These are phyloP conservation scores for Ophonus ardosiacus DNA, from an alignment of 2,888 invertebrate genomes.

Conservation along the genomic window DNA sequence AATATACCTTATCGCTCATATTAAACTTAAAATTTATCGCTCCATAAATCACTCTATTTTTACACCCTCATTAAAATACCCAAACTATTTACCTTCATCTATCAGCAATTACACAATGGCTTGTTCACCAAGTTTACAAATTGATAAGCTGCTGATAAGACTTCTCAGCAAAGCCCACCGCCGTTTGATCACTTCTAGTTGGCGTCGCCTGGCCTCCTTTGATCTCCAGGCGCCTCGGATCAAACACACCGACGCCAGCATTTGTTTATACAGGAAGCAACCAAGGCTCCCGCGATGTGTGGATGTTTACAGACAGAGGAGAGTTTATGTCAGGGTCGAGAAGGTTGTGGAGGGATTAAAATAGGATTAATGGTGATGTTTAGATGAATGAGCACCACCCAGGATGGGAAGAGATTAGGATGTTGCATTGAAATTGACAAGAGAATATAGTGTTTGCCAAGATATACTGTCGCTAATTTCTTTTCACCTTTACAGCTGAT, in stretches of 20 bases:
- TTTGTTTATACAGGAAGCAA: conserved; percentile 29
- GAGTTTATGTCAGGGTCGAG: background rate
- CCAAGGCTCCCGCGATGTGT: background rate
- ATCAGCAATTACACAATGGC: conserved; percentile 8
- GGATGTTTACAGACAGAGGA: background rate
- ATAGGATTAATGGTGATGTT: background rate
- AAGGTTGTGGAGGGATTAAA: background rate
- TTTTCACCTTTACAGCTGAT: too few relatives aligned
- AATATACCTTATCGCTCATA: background rate
- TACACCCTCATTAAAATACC: background rate
- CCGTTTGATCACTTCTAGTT: conserved; percentile 5
- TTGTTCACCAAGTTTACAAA: conserved; percentile 7
- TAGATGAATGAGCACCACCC: too few relatives aligned
- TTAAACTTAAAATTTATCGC: background rate
- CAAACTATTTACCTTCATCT: background rate
- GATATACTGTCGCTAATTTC: too few relatives aligned
- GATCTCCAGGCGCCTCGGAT: conserved; percentile 12
- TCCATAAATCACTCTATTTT: background rate
- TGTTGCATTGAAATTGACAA: too few relatives aligned
- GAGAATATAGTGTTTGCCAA: too few relatives aligned
- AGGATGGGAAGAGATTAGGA: too few relatives aligned
- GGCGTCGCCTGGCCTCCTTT: conserved; percentile 24
- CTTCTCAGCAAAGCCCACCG: background rate
- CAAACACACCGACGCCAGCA: conserved; percentile 26
- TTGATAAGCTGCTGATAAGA: conserved; percentile 14